Conservation (phyloP, 2,888 invertebrate species). For the Eutolmus rufibarbis region DNA sequence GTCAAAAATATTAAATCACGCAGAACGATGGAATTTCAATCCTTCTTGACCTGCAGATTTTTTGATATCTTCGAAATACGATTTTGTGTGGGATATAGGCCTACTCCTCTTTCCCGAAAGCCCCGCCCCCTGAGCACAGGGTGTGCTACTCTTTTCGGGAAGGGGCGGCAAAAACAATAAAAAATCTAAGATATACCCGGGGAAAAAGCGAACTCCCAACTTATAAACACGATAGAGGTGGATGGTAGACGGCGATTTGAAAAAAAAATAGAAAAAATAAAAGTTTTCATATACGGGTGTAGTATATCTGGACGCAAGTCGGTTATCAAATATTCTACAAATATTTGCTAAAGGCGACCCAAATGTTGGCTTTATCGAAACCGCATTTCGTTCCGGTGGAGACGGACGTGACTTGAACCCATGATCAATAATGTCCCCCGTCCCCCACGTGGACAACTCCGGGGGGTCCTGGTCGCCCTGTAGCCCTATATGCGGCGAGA, state of each 20-base stretch:
- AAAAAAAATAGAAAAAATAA: neutral
- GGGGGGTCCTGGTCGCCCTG: neutral
- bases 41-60: slow-evolving; percentile 31
- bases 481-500: neutral
- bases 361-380: slow-evolving; percentile 49
- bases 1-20: slow-evolving; percentile 44
- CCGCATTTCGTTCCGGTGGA: slow-evolving; percentile 46
- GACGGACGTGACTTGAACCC: slow-evolving; percentile 46
- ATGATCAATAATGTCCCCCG: slow-evolving; percentile 42
- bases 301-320: slow-evolving; percentile 45
- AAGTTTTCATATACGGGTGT: neutral
- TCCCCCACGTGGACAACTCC: neutral
- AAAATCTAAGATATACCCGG: neutral
- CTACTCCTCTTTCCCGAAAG: neutral
- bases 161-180: neutral
- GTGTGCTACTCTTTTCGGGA: neutral
- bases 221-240: slow-evolving; percentile 1
- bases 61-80: neutral
- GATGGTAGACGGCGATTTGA: neutral
- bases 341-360: slow-evolving; percentile 48
- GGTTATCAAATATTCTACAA: slow-evolving; percentile 48
- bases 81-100: neutral
- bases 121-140: neutral
- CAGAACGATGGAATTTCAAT: slow-evolving; percentile 18
- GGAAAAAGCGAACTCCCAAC: neutral